Percentiles rank a stretch among this genome's conserved stretches.
Conservation (phyloP, 2,888 invertebrate genomes). For the Nasonovia ribisnigri region DNA sequence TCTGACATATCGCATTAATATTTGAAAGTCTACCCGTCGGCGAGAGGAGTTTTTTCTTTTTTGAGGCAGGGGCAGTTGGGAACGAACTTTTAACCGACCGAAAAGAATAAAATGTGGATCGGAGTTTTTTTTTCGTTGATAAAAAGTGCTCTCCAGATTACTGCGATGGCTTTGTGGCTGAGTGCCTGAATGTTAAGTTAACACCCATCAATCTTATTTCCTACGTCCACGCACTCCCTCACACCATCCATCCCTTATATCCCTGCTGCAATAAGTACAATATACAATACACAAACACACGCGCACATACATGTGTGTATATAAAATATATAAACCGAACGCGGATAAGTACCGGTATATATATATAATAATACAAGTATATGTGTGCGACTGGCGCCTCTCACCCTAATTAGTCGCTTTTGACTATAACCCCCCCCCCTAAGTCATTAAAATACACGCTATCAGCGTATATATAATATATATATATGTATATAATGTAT, state of each 20-base stretch:
- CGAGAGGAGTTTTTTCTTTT: not conserved
- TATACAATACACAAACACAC: not conserved
- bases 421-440: not conserved
- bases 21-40: not conserved
- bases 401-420: slow-evolving; percentile 45
- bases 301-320: not conserved
- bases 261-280: not conserved
- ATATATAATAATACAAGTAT: not conserved
- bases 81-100: slow-evolving; percentile 8
- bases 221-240: not conserved
- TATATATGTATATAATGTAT: not conserved
- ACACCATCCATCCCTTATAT: not conserved
- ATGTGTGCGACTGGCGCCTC: slow-evolving; percentile 22
- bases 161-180: not conserved
- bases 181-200: slow-evolving; percentile 10
- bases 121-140: slow-evolving; percentile 24
- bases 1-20: not conserved
- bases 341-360: not conserved
- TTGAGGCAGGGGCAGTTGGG: too few relatives aligned
- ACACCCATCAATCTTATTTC: slow-evolving; percentile 55
- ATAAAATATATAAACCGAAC: not conserved
- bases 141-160: slow-evolving; percentile 47
- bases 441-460: not conserved
- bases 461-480: not conserved
- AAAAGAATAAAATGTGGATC: not conserved